phyloP scores from a whole-genome alignment of 2,888 invertebrate species.

The Halictus ligatus region DNA sequence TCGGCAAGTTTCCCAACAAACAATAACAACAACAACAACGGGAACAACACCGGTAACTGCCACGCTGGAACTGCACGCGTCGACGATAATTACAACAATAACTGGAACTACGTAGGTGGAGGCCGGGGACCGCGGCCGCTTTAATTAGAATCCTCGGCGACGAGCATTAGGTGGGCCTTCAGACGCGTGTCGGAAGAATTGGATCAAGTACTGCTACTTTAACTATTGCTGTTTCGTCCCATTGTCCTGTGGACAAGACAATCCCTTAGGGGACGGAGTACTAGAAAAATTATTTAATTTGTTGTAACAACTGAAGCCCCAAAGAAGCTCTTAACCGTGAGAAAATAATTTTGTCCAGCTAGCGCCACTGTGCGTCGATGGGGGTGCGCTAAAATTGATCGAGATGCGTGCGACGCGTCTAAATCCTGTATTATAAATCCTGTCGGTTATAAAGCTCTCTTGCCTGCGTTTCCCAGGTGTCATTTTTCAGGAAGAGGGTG shows the following conservation, averaged over 20 bases:
- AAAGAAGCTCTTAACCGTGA: not conserved
- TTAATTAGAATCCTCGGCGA: constrained; percentile 78
- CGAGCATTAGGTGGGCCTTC: constrained; percentile 62
- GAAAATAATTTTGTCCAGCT: not conserved
- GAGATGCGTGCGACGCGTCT: not conserved
- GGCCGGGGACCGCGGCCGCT: constrained; percentile 62
- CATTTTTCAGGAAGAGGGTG: not conserved
- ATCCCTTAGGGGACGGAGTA: not conserved
- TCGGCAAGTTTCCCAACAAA: constrained; percentile 71
- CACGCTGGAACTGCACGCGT: constrained; percentile 67
- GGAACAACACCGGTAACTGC: constrained; percentile 56
- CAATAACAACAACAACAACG: constrained; percentile 53
- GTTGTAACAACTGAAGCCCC: too few species aligned
- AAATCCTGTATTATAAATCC: not conserved
- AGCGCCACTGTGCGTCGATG: not conserved
- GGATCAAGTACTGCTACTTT: not conserved
- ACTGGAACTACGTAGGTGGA: constrained; percentile 70
- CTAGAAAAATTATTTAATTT: too few species aligned
- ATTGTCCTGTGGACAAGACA: not conserved
- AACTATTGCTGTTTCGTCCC: not conserved
- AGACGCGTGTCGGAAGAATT: not conserved
- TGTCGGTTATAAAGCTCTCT: not conserved
- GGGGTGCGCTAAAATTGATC: not conserved
- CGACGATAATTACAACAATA: constrained; percentile 80
- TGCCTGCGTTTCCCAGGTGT: not conserved